A percentile compares a stretch with the other conserved stretches of the same genome.
Evolutionary conservation across 1,140 invertebrate species (phyloP).

Genomic region (Eurosta solidaginis): DNA sequence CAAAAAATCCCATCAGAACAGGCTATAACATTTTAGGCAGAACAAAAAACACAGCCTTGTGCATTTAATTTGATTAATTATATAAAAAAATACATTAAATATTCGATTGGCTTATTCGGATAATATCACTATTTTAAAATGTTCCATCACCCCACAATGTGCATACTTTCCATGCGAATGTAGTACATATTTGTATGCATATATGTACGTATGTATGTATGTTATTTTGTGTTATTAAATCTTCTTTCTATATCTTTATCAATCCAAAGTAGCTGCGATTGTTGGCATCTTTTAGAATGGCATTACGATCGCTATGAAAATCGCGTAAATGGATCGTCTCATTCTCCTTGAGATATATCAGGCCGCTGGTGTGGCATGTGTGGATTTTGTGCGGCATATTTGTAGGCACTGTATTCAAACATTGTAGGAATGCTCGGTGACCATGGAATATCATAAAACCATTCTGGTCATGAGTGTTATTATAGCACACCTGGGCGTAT

Average conservation of each 20-base stretch:
- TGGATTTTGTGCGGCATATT: slow-evolving; percentile 65
- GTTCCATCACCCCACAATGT: too few relatives aligned
- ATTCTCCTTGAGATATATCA: slow-evolving; percentile 66
- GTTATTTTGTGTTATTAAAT: not conserved
- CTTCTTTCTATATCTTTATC: slow-evolving; percentile 62
- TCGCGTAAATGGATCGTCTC: slow-evolving; percentile 72
- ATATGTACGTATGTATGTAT: not conserved
- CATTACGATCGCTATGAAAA: slow-evolving; percentile 69
- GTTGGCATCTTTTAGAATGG: slow-evolving; percentile 69
- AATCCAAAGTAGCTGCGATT: slow-evolving; percentile 79
- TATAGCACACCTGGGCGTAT: slow-evolving; percentile 72
- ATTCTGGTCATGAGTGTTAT: slow-evolving; percentile 69
- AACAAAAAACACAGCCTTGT: too few relatives aligned
- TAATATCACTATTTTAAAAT: too few relatives aligned
- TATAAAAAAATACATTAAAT: too few relatives aligned
- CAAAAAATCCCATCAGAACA: too few relatives aligned
- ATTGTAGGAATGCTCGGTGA: slow-evolving; percentile 61
- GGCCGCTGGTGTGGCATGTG: slow-evolving; percentile 75
- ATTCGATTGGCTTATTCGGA: too few relatives aligned
- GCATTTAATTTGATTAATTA: too few relatives aligned
- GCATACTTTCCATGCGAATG: too few relatives aligned
- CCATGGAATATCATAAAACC: slow-evolving; percentile 67
- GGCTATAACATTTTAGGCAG: too few relatives aligned
- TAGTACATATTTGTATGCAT: not conserved
- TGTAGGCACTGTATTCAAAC: slow-evolving; percentile 63